Evolutionary conservation across 2,888 invertebrate species (phyloP), one percentile per base, ranked within the genome.

Genomic region (Microchrysa polita): DNA sequence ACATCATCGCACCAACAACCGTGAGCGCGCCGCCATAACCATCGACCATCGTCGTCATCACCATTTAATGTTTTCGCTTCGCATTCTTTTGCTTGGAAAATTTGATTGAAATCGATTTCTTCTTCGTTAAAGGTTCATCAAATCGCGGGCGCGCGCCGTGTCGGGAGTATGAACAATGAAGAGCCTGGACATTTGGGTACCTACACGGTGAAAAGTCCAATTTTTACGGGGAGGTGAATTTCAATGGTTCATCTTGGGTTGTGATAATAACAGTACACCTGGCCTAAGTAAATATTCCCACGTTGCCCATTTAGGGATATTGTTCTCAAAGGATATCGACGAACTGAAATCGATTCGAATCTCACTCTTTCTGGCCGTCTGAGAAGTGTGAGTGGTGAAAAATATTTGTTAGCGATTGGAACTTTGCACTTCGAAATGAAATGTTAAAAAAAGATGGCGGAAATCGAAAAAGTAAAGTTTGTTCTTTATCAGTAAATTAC

Each of bases 61-160:
- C 22, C 59, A 59, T 22, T 22, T 59, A 59, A 59, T 59, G 59
- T 7, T 59, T n/a, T 23, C 59, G 59, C 59, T 59, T 59, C 10
- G n/a, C 22, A 22, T 59, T 59, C 20, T 59, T 59, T 59, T 22
- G 22, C 59, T 23, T 59, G 59, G 22, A 23, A n/a, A 59, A 59
- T 59, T 59, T 59, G 59, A 59, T 59, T 59, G 59, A 59, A 59
- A 59, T 59, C 59, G 59, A 59, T 59, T 59, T 59, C 20, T 59
- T 59, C 20, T 59, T 14, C 10, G 23, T 22, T 59, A 59, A 59
- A 23, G 7, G 59, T n/a, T n/a, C n/a, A 23, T 22, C 5, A 34
- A 23, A 20, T 5, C 23, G 22, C 20, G 59, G n/a, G 59, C 27
- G 7, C 10, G 20, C 7, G 23, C 23, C 5, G 7, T 14, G 59